Percentiles rank a stretch among this genome's conserved stretches.
These are phyloP conservation scores for Metopolophium dirhodum DNA, from an alignment of 1,140 invertebrate genomes.

Conservation along the genomic window DNA sequence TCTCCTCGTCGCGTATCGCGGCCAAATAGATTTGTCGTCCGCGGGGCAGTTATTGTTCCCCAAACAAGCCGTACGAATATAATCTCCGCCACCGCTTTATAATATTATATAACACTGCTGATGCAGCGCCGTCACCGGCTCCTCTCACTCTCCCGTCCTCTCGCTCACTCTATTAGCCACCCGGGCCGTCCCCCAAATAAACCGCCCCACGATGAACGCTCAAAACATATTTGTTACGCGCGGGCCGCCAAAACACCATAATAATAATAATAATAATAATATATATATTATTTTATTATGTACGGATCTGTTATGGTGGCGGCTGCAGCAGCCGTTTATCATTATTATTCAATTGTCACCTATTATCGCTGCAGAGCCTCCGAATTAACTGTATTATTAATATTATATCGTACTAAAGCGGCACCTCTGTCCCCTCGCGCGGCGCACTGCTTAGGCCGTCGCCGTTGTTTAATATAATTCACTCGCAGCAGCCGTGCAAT, in stretches of 20 bases:
- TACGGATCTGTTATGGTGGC: not conserved
- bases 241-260: not conserved
- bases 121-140: not conserved
- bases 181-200: conserved; percentile 29
- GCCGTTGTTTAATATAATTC: not conserved
- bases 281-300: not conserved
- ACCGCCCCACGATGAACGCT: not conserved
- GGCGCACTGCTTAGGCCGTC: not conserved
- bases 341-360: conserved; percentile 51
- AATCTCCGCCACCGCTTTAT: conserved; percentile 21
- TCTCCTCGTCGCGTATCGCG: not conserved
- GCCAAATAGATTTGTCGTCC: conserved; percentile 46
- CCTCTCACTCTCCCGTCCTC: no score
- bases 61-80: conserved; percentile 34
- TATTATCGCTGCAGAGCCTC: conserved; percentile 23
- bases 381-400: not conserved
- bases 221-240: conserved; percentile 44
- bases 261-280: not conserved
- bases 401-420: not conserved
- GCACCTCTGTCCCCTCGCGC: not conserved
- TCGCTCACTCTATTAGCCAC: not conserved
- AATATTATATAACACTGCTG: not conserved
- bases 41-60: conserved; percentile 24
- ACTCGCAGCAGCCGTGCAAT: not conserved
- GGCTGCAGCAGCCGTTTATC: conserved; percentile 25